A percentile compares a stretch with the other conserved stretches of the same genome.
These are phyloP conservation scores for Geopemphigus sp. DNA, from an alignment of 1,140 invertebrate species.

Conservation along the genomic window DNA sequence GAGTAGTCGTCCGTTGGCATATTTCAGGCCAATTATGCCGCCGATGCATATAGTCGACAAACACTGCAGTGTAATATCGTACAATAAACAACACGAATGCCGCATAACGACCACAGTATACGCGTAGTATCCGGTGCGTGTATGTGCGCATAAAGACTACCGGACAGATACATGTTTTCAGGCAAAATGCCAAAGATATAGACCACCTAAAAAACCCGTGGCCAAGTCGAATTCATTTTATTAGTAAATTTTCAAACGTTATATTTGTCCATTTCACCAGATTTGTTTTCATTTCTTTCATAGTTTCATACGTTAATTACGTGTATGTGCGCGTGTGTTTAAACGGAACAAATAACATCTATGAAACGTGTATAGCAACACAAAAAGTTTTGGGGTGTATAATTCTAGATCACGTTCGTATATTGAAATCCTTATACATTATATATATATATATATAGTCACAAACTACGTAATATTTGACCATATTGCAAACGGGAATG, in stretches of 20 bases:
- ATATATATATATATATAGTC: too few species aligned
- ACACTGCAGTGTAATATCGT: neutral
- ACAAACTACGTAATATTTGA: too few species aligned
- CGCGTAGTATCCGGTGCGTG: neutral
- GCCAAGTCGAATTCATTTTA: conserved; percentile 25
- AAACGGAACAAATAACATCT: neutral
- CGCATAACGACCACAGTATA: conserved; percentile 12
- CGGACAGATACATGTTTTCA: conserved; percentile 1
- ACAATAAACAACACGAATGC: neutral
- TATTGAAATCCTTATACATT: too few species aligned
- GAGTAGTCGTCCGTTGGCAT: neutral
- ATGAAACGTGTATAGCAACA: neutral
- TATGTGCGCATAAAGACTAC: neutral
- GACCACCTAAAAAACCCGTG: neutral
- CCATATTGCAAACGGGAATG: too few species aligned
- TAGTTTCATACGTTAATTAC: neutral
- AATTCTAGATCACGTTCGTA: too few species aligned
- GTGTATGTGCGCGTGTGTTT: neutral
- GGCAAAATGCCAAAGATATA: conserved; percentile 14
- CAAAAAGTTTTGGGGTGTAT: too few species aligned
- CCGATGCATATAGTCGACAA: neutral
- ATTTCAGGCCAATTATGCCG: conserved; percentile 13
- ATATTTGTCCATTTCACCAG: neutral
- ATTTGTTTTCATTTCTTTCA: neutral
- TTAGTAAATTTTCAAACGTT: neutral